These are phyloP conservation scores for Blomia tropicalis DNA, from an alignment of 2,888 invertebrate species.

Conservation along the genomic window DNA sequence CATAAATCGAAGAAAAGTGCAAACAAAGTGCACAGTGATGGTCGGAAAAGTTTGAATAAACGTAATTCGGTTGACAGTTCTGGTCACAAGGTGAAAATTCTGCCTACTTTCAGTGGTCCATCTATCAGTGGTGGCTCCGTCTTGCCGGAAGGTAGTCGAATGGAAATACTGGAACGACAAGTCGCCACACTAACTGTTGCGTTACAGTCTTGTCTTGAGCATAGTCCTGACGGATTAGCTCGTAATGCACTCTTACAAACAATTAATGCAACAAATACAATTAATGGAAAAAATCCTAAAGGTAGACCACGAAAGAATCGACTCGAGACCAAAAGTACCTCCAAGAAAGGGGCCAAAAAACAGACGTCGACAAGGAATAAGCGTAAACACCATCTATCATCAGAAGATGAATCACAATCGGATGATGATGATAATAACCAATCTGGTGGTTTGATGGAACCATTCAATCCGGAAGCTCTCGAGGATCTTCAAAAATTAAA, in stretches of 20 bases:
- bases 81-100: not conserved
- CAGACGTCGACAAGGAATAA: not conserved
- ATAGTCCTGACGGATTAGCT: not conserved
- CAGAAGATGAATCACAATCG: not conserved
- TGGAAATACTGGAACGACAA: slow-evolving; percentile 18
- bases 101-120: not conserved
- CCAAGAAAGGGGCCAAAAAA: not conserved
- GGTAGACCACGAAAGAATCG: slow-evolving; percentile 9
- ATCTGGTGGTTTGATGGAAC: not conserved
- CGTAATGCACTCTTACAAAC: not conserved
- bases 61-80: not conserved
- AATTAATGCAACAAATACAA: not conserved
- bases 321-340: not conserved
- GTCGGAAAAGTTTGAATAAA: not conserved
- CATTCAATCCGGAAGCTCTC: slow-evolving; percentile 17
- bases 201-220: not conserved
- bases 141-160: not conserved
- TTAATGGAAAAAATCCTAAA: not conserved
- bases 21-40: not conserved
- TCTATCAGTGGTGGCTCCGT: not conserved
- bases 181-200: slow-evolving; percentile 10
- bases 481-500: slow-evolving; percentile 20
- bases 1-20: not conserved
- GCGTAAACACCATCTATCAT: not conserved
- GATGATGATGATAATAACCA: slow-evolving; percentile 9